These are phyloP conservation scores for Anolis apletophallus DNA, from an alignment of 2,797 vertebrate genomes.

Conservation along the genomic window DNA sequence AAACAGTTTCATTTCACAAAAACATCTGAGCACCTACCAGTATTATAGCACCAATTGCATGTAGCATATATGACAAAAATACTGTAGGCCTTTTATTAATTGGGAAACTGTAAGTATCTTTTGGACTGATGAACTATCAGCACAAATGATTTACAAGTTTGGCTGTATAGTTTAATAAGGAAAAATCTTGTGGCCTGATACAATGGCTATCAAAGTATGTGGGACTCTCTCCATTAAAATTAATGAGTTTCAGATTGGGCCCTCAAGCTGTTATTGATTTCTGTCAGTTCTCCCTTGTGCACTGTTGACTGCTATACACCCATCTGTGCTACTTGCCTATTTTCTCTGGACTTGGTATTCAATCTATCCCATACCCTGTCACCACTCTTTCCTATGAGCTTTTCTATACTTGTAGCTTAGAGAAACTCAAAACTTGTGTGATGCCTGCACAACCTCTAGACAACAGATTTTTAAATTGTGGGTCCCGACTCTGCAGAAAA, in stretches of 20 bases:
- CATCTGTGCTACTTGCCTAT: conserved; percentile 8
- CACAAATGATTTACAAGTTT: conserved; percentile 25
- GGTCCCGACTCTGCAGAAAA: too few species aligned
- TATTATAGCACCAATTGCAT: not conserved
- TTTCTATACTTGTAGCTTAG: conserved; percentile 1
- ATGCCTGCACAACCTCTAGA: not conserved
- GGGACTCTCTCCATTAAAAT: conserved; percentile 33
- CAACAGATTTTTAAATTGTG: too few species aligned
- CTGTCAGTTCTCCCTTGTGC: conserved; percentile 31
- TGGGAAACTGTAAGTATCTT: conserved; percentile 25
- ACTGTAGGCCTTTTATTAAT: conserved; percentile 16
- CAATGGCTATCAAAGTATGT: conserved; percentile 20
- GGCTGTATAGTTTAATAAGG: conserved; percentile 14
- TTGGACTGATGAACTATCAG: conserved; percentile 21
- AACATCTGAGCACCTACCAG: not conserved
- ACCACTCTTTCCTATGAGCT: not conserved
- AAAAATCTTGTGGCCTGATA: conserved; percentile 18
- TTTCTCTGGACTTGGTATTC: conserved; percentile 30
- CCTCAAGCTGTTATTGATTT: conserved; percentile 8
- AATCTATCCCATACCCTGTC: conserved; percentile 31
- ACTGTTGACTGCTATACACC: conserved; percentile 32
- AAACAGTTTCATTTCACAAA: not conserved
- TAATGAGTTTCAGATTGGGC: conserved; percentile 27
- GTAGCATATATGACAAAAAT: not conserved
- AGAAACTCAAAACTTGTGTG: not conserved